These are phyloP conservation scores for Tricholauxania praeusta DNA, from an alignment of 2,888 invertebrate species.

Conservation along the genomic window DNA sequence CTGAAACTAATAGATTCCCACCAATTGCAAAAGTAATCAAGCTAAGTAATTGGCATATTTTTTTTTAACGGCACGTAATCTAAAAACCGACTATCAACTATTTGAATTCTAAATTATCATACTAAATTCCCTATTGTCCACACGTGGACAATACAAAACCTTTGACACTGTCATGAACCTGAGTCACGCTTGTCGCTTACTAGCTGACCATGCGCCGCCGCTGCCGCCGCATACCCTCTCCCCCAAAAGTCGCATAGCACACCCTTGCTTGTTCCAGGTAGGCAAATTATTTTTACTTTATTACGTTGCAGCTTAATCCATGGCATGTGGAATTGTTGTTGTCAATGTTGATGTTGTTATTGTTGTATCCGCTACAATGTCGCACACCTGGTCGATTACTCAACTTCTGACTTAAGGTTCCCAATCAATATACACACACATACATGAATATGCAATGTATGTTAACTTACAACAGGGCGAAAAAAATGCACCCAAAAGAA, in stretches of 20 bases:
- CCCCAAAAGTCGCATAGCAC: too few relatives aligned
- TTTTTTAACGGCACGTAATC: too few relatives aligned
- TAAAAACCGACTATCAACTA: too few relatives aligned
- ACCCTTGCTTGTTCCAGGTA: neutral
- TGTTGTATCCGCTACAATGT: slow-evolving; percentile 18
- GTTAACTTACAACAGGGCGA: too few relatives aligned
- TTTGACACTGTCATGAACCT: neutral
- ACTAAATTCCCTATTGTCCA: neutral
- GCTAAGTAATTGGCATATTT: too few relatives aligned
- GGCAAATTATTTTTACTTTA: slow-evolving; percentile 18
- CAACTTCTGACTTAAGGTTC: slow-evolving; percentile 24
- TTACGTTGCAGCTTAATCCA: slow-evolving; percentile 17
- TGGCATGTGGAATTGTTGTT: slow-evolving; percentile 36
- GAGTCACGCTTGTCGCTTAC: neutral
- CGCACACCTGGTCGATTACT: slow-evolving; percentile 33
- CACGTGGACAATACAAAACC: neutral
- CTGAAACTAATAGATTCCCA: too few relatives aligned
- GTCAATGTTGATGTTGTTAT: slow-evolving; percentile 39
- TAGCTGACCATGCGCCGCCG: too few relatives aligned
- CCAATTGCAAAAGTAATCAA: too few relatives aligned
- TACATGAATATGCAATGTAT: too few relatives aligned
- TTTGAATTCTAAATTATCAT: too few relatives aligned
- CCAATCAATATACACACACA: too few relatives aligned
- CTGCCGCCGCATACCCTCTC: too few relatives aligned
- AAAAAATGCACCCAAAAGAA: neutral